Base-by-base conservation (phyloP, 2,888 invertebrate species). In the Hofmannophila pseudospretella region DNA sequence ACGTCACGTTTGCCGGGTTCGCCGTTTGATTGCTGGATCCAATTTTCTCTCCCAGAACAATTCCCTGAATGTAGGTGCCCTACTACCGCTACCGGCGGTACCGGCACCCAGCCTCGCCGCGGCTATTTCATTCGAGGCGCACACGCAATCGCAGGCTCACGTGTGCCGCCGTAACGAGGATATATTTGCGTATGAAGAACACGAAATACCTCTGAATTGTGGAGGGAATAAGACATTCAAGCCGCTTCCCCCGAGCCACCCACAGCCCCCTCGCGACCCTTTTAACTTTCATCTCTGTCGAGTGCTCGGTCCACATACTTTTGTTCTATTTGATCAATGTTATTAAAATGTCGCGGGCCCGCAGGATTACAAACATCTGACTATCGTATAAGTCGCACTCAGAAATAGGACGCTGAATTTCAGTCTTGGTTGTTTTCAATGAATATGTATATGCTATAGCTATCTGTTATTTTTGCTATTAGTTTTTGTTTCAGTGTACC, bases 101-200 rank as follows among this genome's bases (percentile, higher is more conserved):
- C 56, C 60, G n/a, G 55, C 61, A 58, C 59, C 54, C 56, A 61
- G 57, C 56, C 67, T 67, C 56, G 62, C 54, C 61, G 61, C 60
- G 63, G 67, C 61, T 65, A 68, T 67, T 68, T 70, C 69, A 71
- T 74, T 69, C 64, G 46, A 62, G 71, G 65, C 73, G 72, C 73
- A 69, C 71, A 78, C 80, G 82, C 85, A 85, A 85, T 84, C 79
- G 76, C 60, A 61, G 79, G 66, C 80, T 82, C 82, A 84, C 85
- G 82, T 84, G 84, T 78, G 76, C 79, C 76, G 64, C 67, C 64
- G 75, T 86, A 86, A 86, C 86, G 85, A 85, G 84, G 84, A 86
- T 84, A 86, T 86, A 86, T 86, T 86, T 86, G 86, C 86, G 86
- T 86, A 86, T 86, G 86, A 86, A 86, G 85, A 86, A 86, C 85